Base-by-base conservation (phyloP, 2,888 invertebrate species). In the Anthophora plumipes region DNA sequence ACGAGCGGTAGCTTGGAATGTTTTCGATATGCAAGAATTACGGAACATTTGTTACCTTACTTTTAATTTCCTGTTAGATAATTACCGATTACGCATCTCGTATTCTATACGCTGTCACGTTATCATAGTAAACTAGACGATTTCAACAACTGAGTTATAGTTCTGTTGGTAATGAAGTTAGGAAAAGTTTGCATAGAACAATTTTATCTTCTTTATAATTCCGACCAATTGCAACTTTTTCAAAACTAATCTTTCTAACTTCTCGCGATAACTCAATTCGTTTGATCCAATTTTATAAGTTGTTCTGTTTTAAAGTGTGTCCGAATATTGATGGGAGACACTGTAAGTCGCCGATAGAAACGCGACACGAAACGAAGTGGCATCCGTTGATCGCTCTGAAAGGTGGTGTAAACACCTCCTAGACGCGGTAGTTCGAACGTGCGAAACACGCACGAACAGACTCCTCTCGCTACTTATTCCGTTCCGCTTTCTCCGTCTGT, bases 401-500 rank as follows among this genome's bases (percentile, higher is more conserved):
- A 75, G 55, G 59, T 59, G 60, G 43, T 39, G 57, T 54, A 78
- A 80, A 79, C 68, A 73, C 79, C 70, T 81, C 79, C 70, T 81
- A 22, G 41, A 74, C 20, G 46, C 50, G 52, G 31, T 55, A 69
- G 67, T 41, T 55, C n/a, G 25, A 46, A 59, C 50, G 67, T 52
- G 75, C 70, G 81, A 81, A 71, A 75, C 81, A 71, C 75, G 75
- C 75, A 54, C 50, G 74, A 70, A 57, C 69, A 54, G 54, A 66
- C 70, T 75, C 67, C 57, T 46, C 77, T 57, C 22, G 66, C 64
- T 70, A 50, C 80, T 80, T 81, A 74, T 84, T 76, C 76, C 17
- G 60, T 72, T 54, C 39, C 57, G 50, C 66, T 75, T 54, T 69
- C 82, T 66, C 46, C 55, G 63, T 69, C 64, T 60, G 8, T 14